Evolutionary conservation across 1,140 invertebrate species (phyloP), one percentile per base, ranked within the genome.

Genomic region (silkworm (Bombyx mori)): DNA sequence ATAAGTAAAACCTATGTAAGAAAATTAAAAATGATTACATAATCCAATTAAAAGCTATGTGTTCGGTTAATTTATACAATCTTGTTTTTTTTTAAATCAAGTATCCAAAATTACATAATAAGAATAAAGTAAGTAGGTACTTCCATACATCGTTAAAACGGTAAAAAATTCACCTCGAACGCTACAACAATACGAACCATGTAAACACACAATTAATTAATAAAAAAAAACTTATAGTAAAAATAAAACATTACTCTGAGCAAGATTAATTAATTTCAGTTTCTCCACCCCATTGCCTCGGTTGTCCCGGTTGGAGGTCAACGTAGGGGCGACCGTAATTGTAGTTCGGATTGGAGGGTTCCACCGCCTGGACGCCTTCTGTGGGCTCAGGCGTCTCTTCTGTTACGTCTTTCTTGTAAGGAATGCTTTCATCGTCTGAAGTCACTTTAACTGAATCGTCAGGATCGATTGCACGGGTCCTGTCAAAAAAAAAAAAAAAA

Each of bases 371-470:
- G 0, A 82, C 71, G 1, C 73, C 60, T 2, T 82, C 82, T 8
- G 73, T 75, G 0, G 82, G 80, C 26, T 78, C 72, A 1, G 83
- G 83, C 52, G 72, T 83, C 46, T 87, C 82, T 58, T 86, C 81
- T 0, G 71, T 67, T 2, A 68, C 56, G 54, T 82, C 83, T 57
- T 84, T 87, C 61, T 87, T 87, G 73, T 85, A 87, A 8, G 84
- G 84, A 44, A 87, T 83, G 51, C 80, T 84, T 0, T 86, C 82
- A 42, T 84, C 80, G 44, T 87, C 84, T 0, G 84, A 87, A 51
- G 82, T 82, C 4, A 87, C 69, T 58, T 77, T 79, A 42, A 82
- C 26, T 6, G 81, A 82, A 22, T 87, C 84, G 53, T 87, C 84
- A 0, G 79, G 80, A 54, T 87, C 82, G 45, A 85, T 73, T 3